phyloP scores from a whole-genome alignment of 2,113 vertebrate genomes.

The Pionites leucogaster region DNA sequence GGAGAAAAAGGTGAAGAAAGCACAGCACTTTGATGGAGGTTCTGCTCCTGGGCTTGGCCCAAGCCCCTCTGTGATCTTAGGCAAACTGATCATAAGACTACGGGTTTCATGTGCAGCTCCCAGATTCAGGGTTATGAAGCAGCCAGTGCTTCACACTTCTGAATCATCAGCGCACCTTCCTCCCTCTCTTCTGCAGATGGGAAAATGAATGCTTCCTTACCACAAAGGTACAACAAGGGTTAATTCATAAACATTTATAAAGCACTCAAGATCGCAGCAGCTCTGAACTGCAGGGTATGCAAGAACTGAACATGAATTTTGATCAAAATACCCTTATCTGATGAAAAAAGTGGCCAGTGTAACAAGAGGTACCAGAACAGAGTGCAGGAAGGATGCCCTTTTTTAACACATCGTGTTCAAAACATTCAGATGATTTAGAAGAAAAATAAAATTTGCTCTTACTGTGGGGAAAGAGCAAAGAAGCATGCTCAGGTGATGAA shows the following conservation, averaged over 20 bases:
- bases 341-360: not conserved
- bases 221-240: not conserved
- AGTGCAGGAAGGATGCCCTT: not conserved
- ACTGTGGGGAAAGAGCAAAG: not conserved
- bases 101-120: not conserved
- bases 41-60: not conserved
- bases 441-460: not conserved
- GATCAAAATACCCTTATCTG: not conserved
- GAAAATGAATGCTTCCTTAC: not conserved
- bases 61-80: not conserved
- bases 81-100: not conserved
- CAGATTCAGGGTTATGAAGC: not conserved
- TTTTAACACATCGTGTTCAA: not conserved
- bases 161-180: not conserved
- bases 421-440: not conserved
- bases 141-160: not conserved
- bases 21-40: not conserved
- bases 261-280: not conserved
- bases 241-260: conserved; percentile 8
- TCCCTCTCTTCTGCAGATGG: not conserved
- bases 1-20: not conserved
- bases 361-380: not conserved
- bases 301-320: not conserved
- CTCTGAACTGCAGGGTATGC: not conserved
- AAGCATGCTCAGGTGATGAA: not conserved